phyloP scores from a whole-genome alignment of 1,140 invertebrate species.

The Bombus cullumanus region DNA sequence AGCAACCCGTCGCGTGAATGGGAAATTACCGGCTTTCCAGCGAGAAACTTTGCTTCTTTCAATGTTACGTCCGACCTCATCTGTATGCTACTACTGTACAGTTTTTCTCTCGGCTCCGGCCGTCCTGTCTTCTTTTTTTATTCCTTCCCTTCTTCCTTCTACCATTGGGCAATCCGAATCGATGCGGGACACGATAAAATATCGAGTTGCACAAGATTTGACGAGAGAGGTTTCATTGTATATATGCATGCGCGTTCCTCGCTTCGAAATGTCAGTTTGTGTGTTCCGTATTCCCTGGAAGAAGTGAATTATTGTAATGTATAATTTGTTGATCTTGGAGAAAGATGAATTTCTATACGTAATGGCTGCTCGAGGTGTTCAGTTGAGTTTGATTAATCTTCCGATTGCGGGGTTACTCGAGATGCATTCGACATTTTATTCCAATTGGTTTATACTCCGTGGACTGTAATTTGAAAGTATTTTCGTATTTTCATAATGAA shows the following conservation, averaged over 20 bases:
- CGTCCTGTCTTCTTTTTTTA: neutral
- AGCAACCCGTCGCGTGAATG: constrained; percentile 24
- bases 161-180: constrained; percentile 4
- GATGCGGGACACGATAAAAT: constrained; percentile 4
- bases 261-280: constrained; percentile 1
- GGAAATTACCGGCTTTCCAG: constrained; percentile 26
- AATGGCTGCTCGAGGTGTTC: neutral
- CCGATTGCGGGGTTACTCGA: constrained; percentile 31
- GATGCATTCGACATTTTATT: neutral
- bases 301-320: constrained; percentile 4
- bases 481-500: neutral
- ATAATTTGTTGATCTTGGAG: neutral
- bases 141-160: neutral
- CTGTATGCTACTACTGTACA: neutral
- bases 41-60: neutral
- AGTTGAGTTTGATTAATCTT: neutral
- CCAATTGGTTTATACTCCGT: neutral
- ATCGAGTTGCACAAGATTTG: constrained; percentile 12
- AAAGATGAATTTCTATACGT: neutral
- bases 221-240: constrained; percentile 15
- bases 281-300: neutral
- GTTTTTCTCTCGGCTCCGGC: neutral
- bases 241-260: neutral
- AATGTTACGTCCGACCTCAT: constrained; percentile 10
- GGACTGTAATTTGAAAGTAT: neutral